A percentile compares a stretch with the other conserved stretches of the same genome.
Conservation (phyloP, 2,888 invertebrate species). For the Acrobasis consociella region DNA sequence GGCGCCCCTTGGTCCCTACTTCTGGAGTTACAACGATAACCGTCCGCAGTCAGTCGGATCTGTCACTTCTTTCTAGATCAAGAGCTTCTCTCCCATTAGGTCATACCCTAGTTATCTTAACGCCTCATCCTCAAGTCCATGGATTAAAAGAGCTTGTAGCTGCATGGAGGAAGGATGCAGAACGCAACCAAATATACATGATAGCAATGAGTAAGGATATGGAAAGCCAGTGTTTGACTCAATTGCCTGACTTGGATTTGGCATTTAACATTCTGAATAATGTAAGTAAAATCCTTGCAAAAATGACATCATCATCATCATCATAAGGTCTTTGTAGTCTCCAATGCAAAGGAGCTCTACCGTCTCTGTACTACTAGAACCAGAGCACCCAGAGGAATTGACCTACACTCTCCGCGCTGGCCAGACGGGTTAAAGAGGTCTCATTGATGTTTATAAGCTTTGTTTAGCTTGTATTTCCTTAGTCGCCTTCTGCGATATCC, state of each 20-base stretch:
- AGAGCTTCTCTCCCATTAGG: conserved; percentile 35
- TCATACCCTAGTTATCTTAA: conserved; percentile 44
- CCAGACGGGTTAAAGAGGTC: too few relatives aligned
- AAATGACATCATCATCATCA: too few relatives aligned
- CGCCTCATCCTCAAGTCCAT: conserved; percentile 43
- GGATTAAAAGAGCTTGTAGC: conserved; percentile 44
- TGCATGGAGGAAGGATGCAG: conserved; percentile 43
- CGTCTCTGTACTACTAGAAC: too few relatives aligned
- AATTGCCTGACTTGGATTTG: conserved; percentile 48
- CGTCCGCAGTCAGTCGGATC: conserved; percentile 40
- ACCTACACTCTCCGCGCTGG: too few relatives aligned
- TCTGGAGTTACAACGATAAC: conserved; percentile 40
- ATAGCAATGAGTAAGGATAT: conserved; percentile 45
- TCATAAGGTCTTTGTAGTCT: too few relatives aligned
- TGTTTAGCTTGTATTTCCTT: too few relatives aligned
- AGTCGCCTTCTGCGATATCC: too few relatives aligned
- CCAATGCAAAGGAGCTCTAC: too few relatives aligned
- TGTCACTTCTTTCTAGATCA: conserved; percentile 36
- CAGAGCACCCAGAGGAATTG: too few relatives aligned
- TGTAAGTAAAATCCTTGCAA: conserved; percentile 36
- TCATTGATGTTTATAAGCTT: too few relatives aligned
- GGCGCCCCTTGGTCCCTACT: conserved; percentile 38
- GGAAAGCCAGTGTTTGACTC: conserved; percentile 39
- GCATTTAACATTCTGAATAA: conserved; percentile 45
- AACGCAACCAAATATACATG: conserved; percentile 44